A percentile compares a stretch with the other conserved stretches of the same genome.
Conservation (phyloP, 1,140 invertebrate genomes). For the Conus betulinus region DNA sequence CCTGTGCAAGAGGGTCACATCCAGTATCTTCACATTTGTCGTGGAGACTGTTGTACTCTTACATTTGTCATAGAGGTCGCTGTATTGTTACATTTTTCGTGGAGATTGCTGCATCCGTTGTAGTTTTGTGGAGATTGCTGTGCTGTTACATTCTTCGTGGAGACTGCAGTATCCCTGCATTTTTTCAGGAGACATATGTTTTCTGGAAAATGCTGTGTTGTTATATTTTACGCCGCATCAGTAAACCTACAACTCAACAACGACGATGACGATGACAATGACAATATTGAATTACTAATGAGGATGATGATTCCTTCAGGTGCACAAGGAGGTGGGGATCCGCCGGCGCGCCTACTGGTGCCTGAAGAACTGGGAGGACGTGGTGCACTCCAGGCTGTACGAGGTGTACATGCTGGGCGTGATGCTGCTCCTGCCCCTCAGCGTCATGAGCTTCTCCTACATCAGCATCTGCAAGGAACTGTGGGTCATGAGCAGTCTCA, state of each 20-base stretch:
- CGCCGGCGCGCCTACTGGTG: constrained; percentile 80
- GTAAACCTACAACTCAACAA: no score
- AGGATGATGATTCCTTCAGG: constrained; percentile 67
- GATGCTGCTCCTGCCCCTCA: constrained; percentile 81
- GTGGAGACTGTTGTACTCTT: no score
- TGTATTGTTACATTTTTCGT: no score
- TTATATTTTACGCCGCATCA: no score
- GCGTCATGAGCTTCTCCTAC: constrained; percentile 83
- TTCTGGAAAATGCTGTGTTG: neutral
- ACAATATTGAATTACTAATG: no score
- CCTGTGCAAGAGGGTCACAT: no score
- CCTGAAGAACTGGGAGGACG: constrained; percentile 78
- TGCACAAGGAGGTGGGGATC: constrained; percentile 79
- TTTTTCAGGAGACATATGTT: neutral
- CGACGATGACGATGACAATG: no score
- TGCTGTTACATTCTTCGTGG: no score
- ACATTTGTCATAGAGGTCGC: no score
- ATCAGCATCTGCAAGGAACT: constrained; percentile 82
- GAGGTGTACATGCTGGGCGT: constrained; percentile 83
- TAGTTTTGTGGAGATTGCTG: no score
- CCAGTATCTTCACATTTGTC: no score
- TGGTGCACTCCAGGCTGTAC: constrained; percentile 78
- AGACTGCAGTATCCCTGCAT: neutral
- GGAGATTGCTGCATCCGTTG: no score
- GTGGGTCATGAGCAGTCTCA: constrained; percentile 74